phyloP scores from a whole-genome alignment of 1,140 invertebrate genomes.

The Drosophila sechellia region DNA sequence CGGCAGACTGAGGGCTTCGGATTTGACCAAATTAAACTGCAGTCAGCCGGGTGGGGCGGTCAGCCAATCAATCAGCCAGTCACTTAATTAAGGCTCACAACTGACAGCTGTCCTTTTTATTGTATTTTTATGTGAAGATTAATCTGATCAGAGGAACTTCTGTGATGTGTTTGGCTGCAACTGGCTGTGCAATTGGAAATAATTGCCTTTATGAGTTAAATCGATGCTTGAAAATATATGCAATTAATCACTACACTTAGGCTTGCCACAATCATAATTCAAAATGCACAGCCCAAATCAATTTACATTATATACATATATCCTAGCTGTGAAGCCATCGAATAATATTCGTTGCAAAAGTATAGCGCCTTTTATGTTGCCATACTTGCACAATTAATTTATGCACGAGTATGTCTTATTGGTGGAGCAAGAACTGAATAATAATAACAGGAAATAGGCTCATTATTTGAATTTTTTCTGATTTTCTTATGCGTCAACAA shows the following conservation, averaged over 20 bases:
- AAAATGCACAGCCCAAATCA: background rate
- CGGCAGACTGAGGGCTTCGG: background rate
- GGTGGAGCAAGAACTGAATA: too few relatives aligned
- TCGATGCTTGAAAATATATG: too few relatives aligned
- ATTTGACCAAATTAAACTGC: conserved; percentile 18
- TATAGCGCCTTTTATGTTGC: too few relatives aligned
- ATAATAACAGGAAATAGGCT: background rate
- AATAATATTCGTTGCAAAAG: too few relatives aligned
- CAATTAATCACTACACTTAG: too few relatives aligned
- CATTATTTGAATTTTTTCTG: background rate
- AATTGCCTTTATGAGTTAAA: background rate
- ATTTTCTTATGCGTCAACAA: background rate
- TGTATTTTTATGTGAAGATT: background rate
- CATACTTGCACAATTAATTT: too few relatives aligned
- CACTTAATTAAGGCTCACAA: conserved; percentile 13
- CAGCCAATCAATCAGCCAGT: conserved; percentile 24
- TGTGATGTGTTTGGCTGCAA: background rate
- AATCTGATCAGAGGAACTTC: background rate
- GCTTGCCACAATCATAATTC: background rate
- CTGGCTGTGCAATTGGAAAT: background rate
- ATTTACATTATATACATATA: background rate
- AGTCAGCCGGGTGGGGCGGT: conserved; percentile 17
- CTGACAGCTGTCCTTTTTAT: background rate
- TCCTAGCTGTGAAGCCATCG: too few relatives aligned
- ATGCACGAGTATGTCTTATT: too few relatives aligned